Percentiles rank a stretch among this genome's conserved stretches.
Evolutionary conservation across 2,113 vertebrate species (phyloP).

Genomic region (Cyrtonyx montezumae): DNA sequence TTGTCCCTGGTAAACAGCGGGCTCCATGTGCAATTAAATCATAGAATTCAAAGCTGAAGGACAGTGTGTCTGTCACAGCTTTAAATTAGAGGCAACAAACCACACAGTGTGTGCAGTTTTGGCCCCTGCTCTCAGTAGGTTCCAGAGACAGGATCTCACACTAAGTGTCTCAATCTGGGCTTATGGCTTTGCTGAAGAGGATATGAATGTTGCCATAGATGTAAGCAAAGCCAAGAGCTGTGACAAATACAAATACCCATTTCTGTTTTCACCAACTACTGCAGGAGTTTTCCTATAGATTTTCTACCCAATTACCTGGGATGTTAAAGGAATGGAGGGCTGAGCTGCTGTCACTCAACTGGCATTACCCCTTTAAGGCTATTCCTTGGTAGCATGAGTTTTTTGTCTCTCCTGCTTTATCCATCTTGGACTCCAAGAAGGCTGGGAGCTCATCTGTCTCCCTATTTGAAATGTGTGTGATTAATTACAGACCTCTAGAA

Average conservation of each 20-base stretch:
- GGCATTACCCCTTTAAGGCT: neutral
- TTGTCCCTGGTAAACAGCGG: neutral
- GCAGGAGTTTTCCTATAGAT: neutral
- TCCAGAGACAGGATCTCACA: neutral
- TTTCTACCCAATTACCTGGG: conserved; percentile 1
- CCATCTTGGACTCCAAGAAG: conserved; percentile 4
- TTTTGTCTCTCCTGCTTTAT: neutral
- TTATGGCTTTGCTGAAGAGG: neutral
- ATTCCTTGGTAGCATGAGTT: neutral
- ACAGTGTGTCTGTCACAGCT: neutral
- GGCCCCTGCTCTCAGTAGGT: neutral
- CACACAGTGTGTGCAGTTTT: no score
- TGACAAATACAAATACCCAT: neutral
- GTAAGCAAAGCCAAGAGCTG: neutral
- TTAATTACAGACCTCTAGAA: conserved; percentile 47
- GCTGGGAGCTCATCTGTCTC: conserved; percentile 5
- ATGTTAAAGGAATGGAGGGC: neutral
- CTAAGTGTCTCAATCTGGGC: neutral
- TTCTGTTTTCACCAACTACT: neutral
- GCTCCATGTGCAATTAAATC: neutral
- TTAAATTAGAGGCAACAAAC: neutral
- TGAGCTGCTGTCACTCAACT: neutral
- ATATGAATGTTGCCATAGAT: neutral
- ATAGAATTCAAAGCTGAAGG: neutral
- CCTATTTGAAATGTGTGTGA: conserved; percentile 25